A percentile compares a stretch with the other conserved stretches of the same genome.
Evolutionary conservation across 2,888 invertebrate species (phyloP).

Genomic region (Eurytoma adleriae): DNA sequence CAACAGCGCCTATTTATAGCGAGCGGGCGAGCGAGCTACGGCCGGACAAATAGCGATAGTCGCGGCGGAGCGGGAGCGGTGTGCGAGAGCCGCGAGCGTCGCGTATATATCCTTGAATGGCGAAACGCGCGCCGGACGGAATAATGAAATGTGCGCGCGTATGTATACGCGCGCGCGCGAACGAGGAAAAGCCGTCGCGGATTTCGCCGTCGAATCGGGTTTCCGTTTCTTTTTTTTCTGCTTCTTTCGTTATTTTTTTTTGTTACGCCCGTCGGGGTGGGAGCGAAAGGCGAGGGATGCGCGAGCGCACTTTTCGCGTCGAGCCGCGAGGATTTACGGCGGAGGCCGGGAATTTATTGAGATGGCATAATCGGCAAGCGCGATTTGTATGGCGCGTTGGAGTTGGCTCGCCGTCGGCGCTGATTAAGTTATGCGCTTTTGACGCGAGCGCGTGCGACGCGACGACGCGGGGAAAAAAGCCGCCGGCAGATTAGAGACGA

Average conservation of each 20-base stretch:
- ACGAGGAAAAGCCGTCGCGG: not conserved
- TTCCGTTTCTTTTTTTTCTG: too few species aligned
- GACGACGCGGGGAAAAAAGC: too few species aligned
- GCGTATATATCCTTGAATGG: conserved; percentile 69
- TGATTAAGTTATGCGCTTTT: too few species aligned
- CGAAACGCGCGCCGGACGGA: conserved; percentile 63
- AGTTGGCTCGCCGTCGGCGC: too few species aligned
- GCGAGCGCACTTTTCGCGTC: not conserved
- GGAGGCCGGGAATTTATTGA: not conserved
- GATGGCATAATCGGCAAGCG: not conserved
- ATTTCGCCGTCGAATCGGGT: not conserved
- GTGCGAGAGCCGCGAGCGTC: not conserved
- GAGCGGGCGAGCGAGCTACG: conserved; percentile 39
- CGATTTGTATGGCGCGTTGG: not conserved
- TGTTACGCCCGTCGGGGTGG: too few species aligned
- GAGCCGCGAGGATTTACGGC: not conserved
- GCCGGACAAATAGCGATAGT: conserved; percentile 73
- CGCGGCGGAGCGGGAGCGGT: conserved; percentile 54
- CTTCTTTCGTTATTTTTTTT: too few species aligned
- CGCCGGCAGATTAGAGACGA: too few species aligned
- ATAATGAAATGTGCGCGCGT: conserved; percentile 9
- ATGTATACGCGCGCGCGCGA: not conserved
- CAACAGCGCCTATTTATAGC: conserved; percentile 73
- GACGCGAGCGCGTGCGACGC: too few species aligned
- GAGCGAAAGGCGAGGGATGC: too few species aligned